A percentile compares a stretch with the other conserved stretches of the same genome.
These are phyloP conservation scores for Anoplophora glabripennis DNA, from an alignment of 1,140 invertebrate species.

Conservation along the genomic window DNA sequence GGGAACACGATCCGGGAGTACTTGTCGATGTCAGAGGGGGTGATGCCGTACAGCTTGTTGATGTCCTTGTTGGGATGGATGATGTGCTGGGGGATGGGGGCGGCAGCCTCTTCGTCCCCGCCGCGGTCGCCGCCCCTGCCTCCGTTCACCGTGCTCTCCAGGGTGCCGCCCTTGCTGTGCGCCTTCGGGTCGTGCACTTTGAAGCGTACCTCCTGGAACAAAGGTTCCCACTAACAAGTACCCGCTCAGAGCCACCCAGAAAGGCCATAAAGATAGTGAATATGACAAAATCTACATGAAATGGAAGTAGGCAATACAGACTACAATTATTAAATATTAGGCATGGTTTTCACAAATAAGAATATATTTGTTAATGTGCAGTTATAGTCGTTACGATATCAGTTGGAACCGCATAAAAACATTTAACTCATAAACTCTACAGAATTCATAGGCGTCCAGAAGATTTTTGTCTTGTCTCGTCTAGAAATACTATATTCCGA, in stretches of 20 bases:
- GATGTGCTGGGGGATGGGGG: conserved; percentile 69
- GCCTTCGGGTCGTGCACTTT: conserved; percentile 91
- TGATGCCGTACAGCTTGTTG: conserved; percentile 85
- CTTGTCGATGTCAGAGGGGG: conserved; percentile 94
- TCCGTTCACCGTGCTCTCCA: conserved; percentile 88
- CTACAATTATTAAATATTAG: no score
- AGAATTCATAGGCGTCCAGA: no score
- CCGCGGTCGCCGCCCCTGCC: conserved; percentile 61
- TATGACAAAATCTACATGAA: no score
- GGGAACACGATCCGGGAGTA: conserved; percentile 94
- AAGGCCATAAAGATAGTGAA: no score
- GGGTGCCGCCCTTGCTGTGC: conserved; percentile 83
- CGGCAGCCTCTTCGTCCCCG: conserved; percentile 65
- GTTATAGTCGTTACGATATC: no score
- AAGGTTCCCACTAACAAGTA: conserved; percentile 64
- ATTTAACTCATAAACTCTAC: no score
- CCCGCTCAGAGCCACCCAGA: conserved; percentile 4
- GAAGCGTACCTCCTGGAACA: conserved; percentile 90
- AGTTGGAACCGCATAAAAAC: no score
- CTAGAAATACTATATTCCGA: no score
- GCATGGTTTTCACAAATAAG: no score
- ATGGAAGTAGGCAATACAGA: no score
- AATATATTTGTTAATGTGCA: no score
- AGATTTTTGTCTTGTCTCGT: no score
- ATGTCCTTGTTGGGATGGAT: conserved; percentile 72